These are phyloP conservation scores for Sinosuthora webbiana DNA, from an alignment of 2,113 vertebrate species.

Conservation along the genomic window DNA sequence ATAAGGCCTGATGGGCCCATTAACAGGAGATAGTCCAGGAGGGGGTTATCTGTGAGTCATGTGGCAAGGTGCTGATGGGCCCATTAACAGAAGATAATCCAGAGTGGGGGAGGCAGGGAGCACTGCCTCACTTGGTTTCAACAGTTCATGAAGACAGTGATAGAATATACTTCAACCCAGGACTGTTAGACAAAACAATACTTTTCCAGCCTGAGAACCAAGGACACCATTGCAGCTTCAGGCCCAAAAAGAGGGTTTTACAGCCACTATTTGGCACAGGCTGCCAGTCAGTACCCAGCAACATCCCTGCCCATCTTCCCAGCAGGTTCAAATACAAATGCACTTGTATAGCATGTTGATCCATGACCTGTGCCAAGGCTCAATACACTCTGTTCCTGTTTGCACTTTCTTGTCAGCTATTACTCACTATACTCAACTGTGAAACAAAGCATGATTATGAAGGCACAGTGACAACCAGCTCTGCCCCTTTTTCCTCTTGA, in stretches of 20 bases:
- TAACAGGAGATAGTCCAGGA: too few species aligned
- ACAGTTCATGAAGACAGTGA: too few species aligned
- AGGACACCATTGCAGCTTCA: background rate
- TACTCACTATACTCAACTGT: background rate
- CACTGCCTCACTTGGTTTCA: too few species aligned
- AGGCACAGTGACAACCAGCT: background rate
- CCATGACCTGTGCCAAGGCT: background rate
- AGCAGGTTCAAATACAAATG: background rate
- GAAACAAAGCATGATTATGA: background rate
- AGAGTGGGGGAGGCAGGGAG: too few species aligned
- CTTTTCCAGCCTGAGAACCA: background rate
- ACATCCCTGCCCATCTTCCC: background rate
- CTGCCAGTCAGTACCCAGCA: background rate
- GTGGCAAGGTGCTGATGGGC: too few species aligned
- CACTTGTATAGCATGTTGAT: background rate
- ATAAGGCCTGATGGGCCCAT: too few species aligned
- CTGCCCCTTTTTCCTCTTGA: background rate
- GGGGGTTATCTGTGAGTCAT: too few species aligned
- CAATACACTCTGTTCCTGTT: background rate
- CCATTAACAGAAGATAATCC: too few species aligned
- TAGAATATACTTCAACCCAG: too few species aligned
- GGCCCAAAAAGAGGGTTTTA: background rate
- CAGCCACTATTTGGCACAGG: background rate
- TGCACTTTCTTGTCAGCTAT: background rate
- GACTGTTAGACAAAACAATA: background rate